Base-by-base conservation (phyloP, 2,888 invertebrate genomes). In the Lamellibrachia columna region DNA sequence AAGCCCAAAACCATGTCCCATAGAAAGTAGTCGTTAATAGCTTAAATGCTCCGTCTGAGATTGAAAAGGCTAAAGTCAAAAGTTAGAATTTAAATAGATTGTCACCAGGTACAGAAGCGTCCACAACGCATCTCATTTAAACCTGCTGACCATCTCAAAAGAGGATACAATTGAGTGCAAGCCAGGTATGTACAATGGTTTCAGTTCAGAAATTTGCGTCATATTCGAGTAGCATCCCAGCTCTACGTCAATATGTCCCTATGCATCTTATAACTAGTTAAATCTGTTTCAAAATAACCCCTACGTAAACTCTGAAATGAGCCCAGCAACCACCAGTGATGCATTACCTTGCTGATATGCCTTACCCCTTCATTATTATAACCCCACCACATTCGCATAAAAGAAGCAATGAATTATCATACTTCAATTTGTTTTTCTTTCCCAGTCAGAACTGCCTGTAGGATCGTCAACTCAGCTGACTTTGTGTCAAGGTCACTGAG, bases 401-500 rank as follows among this genome's bases (percentile, higher is more conserved):
- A 75, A n/a, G 75, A 15, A 75, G 75, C 75, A 75, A 15, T 75
- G 75, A 75, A 75, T 22, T 11, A 75, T 40, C 92, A 28, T 93
- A 93, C 93, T 90, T 90, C 28, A 53, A 92, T 53, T 8, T 91
- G 52, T n/a, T 91, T 53, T 53, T 93, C 93, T 15, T 91, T 75
- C 92, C 92, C 91, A 2, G 28, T 53, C 55, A 93, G 92, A 9
- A 93, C 55, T n/a, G 92, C 91, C 93, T 93, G 93, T 75, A 93
- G 60, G 90, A 93, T 92, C 53, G 55, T 52, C 90, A 92, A 60
- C 92, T 93, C 93, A 4, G 93, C 93, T 15, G 52, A 22, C 53
- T 92, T 93, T 9, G 93, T 93, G 75, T 93, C 93, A 4, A 93
- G 92, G 53, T 93, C 93, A 90, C 91, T 92, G 7, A 93, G 75